Percentiles rank a stretch among this genome's conserved stretches.
phyloP scores from a whole-genome alignment of 2,113 vertebrate genomes.

The Notarius lentiginosus region DNA sequence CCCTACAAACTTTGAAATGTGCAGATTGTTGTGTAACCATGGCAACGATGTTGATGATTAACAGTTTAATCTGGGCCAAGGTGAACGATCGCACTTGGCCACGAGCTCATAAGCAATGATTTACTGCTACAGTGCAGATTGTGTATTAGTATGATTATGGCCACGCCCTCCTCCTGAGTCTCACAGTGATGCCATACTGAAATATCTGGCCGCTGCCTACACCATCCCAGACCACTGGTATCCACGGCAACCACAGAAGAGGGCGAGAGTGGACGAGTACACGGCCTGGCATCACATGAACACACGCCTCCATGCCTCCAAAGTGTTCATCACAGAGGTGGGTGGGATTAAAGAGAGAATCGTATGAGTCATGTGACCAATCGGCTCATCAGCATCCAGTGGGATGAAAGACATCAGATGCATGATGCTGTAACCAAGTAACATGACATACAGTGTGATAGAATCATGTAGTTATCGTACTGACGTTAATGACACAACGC shows the following conservation, averaged over 20 bases:
- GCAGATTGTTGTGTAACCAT: background rate
- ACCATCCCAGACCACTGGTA: constrained; percentile 72
- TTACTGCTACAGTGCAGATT: too few species aligned
- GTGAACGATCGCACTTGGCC: background rate
- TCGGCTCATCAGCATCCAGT: background rate
- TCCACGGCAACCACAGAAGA: constrained; percentile 63
- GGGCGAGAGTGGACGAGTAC: constrained; percentile 75
- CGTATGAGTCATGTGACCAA: background rate
- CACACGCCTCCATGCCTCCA: constrained; percentile 65
- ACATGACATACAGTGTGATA: background rate
- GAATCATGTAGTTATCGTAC: too few species aligned
- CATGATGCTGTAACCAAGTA: background rate
- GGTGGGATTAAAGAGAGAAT: background rate
- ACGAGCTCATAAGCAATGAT: background rate
- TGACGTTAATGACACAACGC: too few species aligned
- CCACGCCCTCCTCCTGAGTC: background rate
- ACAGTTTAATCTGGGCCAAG: too few species aligned
- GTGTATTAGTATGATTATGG: background rate
- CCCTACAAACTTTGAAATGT: background rate
- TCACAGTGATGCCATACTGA: constrained; percentile 73
- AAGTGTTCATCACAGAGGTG: constrained; percentile 72
- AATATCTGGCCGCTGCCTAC: constrained; percentile 68
- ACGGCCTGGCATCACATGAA: constrained; percentile 74
- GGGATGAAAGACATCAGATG: background rate
- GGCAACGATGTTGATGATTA: too few species aligned